These are phyloP conservation scores for Tethya wilhelma DNA, from an alignment of 37 sponge, comb jelly and placozoan genomes.

Conservation along the genomic window DNA sequence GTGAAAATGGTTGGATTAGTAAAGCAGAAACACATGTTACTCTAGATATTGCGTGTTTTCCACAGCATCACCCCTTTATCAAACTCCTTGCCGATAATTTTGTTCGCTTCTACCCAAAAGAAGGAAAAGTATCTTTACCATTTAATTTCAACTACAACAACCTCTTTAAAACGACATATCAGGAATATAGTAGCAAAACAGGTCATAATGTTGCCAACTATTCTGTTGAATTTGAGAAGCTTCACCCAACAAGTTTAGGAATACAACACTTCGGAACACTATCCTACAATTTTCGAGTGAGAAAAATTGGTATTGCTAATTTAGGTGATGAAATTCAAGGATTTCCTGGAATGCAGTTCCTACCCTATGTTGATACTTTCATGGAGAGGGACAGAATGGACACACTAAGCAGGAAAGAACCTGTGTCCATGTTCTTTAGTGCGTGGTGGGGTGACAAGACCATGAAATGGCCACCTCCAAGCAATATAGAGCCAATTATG, in stretches of 20 bases:
- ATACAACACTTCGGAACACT: conserved; percentile 17
- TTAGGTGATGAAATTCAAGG: conserved; percentile 21
- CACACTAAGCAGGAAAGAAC: not conserved
- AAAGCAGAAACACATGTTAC: too few species aligned
- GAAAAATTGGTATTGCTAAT: not conserved
- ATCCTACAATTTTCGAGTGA: not conserved
- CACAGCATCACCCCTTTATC: not conserved
- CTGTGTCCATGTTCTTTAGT: not conserved
- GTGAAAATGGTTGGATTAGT: not conserved
- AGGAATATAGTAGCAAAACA: too few species aligned
- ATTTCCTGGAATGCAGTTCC: conserved; percentile 11
- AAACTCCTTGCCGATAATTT: not conserved
- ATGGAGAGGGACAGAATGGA: not conserved
- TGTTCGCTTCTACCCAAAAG: not conserved
- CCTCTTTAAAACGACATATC: not conserved
- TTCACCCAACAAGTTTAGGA: too few species aligned
- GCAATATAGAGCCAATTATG: conserved; percentile 1
- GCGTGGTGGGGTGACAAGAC: not conserved
- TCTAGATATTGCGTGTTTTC: not conserved
- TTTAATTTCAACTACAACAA: not conserved
- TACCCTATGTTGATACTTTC: conserved; percentile 5
- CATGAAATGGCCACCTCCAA: conserved; percentile 1
- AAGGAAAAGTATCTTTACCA: not conserved
- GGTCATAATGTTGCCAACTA: not conserved
- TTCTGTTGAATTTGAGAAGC: not conserved